Base-by-base conservation (phyloP, 2,113 vertebrate genomes). In the Mirounga angustirostris region DNA sequence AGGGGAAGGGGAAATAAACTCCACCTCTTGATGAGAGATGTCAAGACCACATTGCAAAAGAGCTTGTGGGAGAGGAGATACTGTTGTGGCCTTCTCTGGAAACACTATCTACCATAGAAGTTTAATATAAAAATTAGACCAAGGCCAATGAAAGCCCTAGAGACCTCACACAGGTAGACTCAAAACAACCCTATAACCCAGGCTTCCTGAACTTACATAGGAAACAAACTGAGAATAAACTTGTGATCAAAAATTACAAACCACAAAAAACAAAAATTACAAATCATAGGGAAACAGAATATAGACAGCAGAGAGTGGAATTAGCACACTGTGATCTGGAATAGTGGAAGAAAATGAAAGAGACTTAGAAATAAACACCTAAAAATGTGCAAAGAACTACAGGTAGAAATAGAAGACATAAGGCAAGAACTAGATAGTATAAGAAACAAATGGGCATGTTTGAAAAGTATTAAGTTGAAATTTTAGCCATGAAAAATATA, bases 191-290 rank as follows among this genome's bases (percentile, higher is more conserved):
- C 50, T 5, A 28, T n/a, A 95, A 76, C 46, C 40, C 78, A 86
- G 50, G n/a, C 19, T 22, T 61, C 61, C 26, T 13, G 40, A 69
- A 76, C 12, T 59, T 33, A 30, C 24, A 93, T 40, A 59, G 69
- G 46, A 95, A 90, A 59, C 59, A 93, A 95, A 54, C 21, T 95
- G 59, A 78, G 86, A 96, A 94, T 87, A 43, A 74, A 16, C 40
- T 96, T 89, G n/a, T 19, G 26, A 89, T 81, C 0, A 76, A 59
- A 91, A 94, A 78, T 89, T 30, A 59, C 19, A 93, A 91, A 71
- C 28, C 61, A 69, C 33, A 21, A 69, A 33, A 58, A 65, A 65
- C 67, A 36, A 69, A 69, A 69, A 69, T 21, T n/a, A 94, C 63
- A 43, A 43, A 43, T 43, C 36, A 74, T 12, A 91, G 28, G 24